A percentile compares a stretch with the other conserved stretches of the same genome.
Conservation (phyloP, 1,140 invertebrate species). For the Drosophila ogumai region DNA sequence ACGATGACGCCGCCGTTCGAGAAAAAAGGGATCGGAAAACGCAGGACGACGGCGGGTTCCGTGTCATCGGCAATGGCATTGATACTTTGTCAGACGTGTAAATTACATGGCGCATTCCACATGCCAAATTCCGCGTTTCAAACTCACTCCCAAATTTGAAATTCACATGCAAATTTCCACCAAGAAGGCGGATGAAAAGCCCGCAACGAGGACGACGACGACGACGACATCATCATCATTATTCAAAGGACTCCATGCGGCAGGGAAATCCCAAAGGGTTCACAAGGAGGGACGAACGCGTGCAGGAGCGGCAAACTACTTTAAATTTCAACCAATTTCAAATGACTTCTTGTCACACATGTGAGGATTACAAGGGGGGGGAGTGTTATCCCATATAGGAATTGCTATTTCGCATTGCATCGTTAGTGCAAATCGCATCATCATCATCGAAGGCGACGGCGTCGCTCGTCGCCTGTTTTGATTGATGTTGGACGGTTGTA, state of each 20-base stretch:
- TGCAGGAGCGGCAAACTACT: slow-evolving; percentile 65
- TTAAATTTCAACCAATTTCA: slow-evolving; percentile 82
- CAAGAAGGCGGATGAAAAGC: slow-evolving; percentile 47
- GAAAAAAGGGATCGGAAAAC: slow-evolving; percentile 14
- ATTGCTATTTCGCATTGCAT: slow-evolving; percentile 62
- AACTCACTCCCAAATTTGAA: slow-evolving; percentile 54
- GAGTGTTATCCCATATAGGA: slow-evolving; percentile 8
- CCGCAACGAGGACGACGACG: slow-evolving; percentile 2
- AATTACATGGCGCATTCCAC: slow-evolving; percentile 81
- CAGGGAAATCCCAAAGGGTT: slow-evolving; percentile 73
- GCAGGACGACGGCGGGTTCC: slow-evolving; percentile 26
- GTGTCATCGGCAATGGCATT: slow-evolving; percentile 75
- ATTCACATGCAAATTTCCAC: slow-evolving; percentile 75
- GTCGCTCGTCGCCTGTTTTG: slow-evolving; percentile 60
- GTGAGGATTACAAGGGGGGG: slow-evolving; percentile 35
- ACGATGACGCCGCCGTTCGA: slow-evolving; percentile 40
- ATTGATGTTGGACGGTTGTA: slow-evolving; percentile 77
- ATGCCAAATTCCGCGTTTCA: slow-evolving; percentile 60
- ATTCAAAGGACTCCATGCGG: slow-evolving; percentile 65
- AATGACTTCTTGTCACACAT: slow-evolving; percentile 75
- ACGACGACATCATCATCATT: slow-evolving; percentile 74
- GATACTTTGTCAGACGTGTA: slow-evolving; percentile 83
- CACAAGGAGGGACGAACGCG: slow-evolving; percentile 39
- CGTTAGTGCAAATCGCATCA: slow-evolving; percentile 81
- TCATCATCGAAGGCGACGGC: slow-evolving; percentile 45